These are phyloP conservation scores for Xestobium rufovillosum DNA, from an alignment of 2,888 invertebrate species.

Conservation along the genomic window DNA sequence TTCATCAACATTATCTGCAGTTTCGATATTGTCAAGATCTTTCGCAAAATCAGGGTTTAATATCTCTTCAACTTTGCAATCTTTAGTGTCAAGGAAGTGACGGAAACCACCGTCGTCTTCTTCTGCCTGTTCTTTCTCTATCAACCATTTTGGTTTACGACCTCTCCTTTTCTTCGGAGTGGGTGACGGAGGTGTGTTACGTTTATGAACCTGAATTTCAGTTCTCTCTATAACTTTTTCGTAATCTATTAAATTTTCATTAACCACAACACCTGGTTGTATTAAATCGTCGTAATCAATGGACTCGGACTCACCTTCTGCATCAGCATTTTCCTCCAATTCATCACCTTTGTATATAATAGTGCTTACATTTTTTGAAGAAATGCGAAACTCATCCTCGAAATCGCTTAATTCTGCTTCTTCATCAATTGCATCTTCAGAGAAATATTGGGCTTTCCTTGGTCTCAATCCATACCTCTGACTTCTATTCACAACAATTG, in stretches of 20 bases:
- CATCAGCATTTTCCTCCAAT: slow-evolving; percentile 13
- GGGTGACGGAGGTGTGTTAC: not conserved
- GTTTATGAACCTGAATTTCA: slow-evolving; percentile 26
- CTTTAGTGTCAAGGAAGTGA: slow-evolving; percentile 2
- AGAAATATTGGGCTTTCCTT: too few species aligned
- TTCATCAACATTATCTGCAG: too few species aligned
- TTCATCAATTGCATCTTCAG: slow-evolving; percentile 1
- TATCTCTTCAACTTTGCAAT: not conserved
- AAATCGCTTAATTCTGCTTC: slow-evolving; percentile 2
- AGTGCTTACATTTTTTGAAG: not conserved
- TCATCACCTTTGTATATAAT: slow-evolving; percentile 11
- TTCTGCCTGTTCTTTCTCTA: not conserved
- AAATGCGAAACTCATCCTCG: not conserved
- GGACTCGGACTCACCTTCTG: slow-evolving; percentile 24
- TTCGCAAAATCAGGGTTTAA: too few species aligned
- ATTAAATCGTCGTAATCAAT: slow-evolving; percentile 37
- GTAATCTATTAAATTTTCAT: slow-evolving; percentile 32
- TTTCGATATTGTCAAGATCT: too few species aligned
- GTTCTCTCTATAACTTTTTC: slow-evolving; percentile 31
- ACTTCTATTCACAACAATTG: not conserved
- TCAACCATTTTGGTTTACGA: not conserved
- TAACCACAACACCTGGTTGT: slow-evolving; percentile 34
- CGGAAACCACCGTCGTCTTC: not conserved
- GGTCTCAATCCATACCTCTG: not conserved
- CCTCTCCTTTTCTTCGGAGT: slow-evolving; percentile 1